Evolutionary conservation across 2,797 vertebrate species (phyloP), one percentile per base, ranked within the genome.

Genomic region (Lateolabrax maculatus): DNA sequence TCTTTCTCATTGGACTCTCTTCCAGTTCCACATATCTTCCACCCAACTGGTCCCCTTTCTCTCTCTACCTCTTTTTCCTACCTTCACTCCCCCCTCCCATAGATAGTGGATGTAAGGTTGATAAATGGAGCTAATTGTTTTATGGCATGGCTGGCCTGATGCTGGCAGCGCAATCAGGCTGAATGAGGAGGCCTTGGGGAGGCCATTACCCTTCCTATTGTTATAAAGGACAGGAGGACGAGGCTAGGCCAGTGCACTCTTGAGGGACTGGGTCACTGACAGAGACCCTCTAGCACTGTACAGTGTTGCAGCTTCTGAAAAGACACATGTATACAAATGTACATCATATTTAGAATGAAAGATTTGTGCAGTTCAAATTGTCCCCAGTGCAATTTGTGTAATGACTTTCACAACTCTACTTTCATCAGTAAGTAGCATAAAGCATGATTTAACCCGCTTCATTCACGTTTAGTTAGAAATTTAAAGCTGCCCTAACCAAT

Each of bases 101-200:
- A 81, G 79, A 91, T 91, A 81, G 89, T 68, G 84, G 90, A 93
- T 91, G 92, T 91, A 91, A 91, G 90, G 90, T 95, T 96, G 95
- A 96, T 95, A 94, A 96, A 95, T 96, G 92, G 93, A 95, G 92
- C 94, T 96, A 95, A 95, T 96, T 96, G 95, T 95, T 95, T 95
- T 94, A 94, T 93, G 89, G 94, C 93, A 89, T 77, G 91, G 92
- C 89, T 88, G 93, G 93, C 86, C 91, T 92, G 92, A 94, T 93
- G 93, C 93, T 92, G 89, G 92, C 92, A 93, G 94, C 79, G 83
- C 95, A 94, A 95, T 96, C 92, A 95, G 92, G 84, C 86, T 95
- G 94, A 95, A 95, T 94, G 91, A 94, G 89, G 91, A 90, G 94
- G 93, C 94, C 93, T 94, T 92, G 92, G 95, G 95, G 94, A 96